phyloP scores from a whole-genome alignment of 2,113 vertebrate genomes.

The Lucifuga dentata region DNA sequence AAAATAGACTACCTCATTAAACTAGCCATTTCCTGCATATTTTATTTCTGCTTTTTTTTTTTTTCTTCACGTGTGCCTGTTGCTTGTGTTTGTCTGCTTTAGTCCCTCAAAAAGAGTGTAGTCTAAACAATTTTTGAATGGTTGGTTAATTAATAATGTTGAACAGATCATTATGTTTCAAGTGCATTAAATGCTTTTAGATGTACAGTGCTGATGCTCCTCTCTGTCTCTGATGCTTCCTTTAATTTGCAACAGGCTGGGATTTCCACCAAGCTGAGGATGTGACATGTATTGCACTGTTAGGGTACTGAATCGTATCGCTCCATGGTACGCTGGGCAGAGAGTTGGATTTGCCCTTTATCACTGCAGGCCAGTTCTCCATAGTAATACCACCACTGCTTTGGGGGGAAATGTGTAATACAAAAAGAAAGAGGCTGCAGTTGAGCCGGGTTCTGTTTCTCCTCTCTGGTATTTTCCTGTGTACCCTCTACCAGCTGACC shows the following conservation, averaged over 20 bases:
- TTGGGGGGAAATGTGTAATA: constrained; percentile 82
- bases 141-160: background rate
- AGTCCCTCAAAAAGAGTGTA: background rate
- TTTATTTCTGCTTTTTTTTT: background rate
- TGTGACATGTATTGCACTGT: constrained; percentile 73
- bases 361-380: constrained; percentile 52
- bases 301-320: constrained; percentile 38
- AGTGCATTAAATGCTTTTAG: background rate
- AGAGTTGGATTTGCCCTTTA: constrained; percentile 38
- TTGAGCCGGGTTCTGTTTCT: constrained; percentile 88
- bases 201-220: background rate
- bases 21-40: background rate
- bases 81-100: background rate
- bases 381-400: constrained; percentile 45
- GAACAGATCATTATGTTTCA: background rate
- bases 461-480: constrained; percentile 83
- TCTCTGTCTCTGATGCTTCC: constrained; percentile 11
- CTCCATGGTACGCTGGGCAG: constrained; percentile 61
- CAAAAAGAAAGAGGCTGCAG: constrained; percentile 83
- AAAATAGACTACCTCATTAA: background rate
- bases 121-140: background rate
- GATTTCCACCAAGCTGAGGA: constrained; percentile 43
- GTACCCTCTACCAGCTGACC: constrained; percentile 87
- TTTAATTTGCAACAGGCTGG: constrained; percentile 43
- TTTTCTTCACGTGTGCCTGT: background rate